Percentiles rank a stretch among this genome's conserved stretches.
Evolutionary conservation across 2,797 vertebrate species (phyloP).

Genomic region (Petrocephalus sullivani): DNA sequence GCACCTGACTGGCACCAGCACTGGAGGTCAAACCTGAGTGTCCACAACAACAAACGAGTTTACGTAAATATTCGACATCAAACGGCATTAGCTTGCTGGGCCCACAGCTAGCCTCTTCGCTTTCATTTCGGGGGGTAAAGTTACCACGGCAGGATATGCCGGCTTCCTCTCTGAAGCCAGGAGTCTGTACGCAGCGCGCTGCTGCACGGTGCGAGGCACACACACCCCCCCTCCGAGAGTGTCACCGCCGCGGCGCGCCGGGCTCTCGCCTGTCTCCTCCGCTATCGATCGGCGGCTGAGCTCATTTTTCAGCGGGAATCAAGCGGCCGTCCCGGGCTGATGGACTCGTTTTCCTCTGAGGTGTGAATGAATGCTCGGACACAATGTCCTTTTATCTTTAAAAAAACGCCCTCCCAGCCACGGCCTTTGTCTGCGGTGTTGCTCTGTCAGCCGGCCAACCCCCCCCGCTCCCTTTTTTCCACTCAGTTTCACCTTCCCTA

Average conservation of each 20-base stretch:
- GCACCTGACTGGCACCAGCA: neutral
- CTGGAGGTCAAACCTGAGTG: neutral
- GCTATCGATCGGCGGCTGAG: slow-evolving; percentile 8
- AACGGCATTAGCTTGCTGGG: neutral
- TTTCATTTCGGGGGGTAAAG: neutral
- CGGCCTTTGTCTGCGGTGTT: neutral
- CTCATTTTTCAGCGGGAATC: neutral
- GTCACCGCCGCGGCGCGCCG: neutral
- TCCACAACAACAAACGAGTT: neutral
- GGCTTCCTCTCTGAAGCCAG: neutral
- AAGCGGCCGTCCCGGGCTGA: neutral
- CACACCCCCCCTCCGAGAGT: neutral
- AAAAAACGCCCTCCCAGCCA: neutral
- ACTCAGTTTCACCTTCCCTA: slow-evolving; percentile 43
- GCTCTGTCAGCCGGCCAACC: neutral
- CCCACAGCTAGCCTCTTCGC: neutral
- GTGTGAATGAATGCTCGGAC: slow-evolving; percentile 5
- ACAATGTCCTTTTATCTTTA: slow-evolving; percentile 16
- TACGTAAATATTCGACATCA: neutral
- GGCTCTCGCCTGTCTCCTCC: neutral
- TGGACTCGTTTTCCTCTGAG: slow-evolving; percentile 12
- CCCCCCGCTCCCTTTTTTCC: neutral
- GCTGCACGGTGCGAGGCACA: neutral
- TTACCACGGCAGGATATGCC: neutral
- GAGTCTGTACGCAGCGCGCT: neutral